These are phyloP conservation scores for Falco punctatus DNA, from an alignment of 2,113 vertebrate genomes.

Conservation along the genomic window DNA sequence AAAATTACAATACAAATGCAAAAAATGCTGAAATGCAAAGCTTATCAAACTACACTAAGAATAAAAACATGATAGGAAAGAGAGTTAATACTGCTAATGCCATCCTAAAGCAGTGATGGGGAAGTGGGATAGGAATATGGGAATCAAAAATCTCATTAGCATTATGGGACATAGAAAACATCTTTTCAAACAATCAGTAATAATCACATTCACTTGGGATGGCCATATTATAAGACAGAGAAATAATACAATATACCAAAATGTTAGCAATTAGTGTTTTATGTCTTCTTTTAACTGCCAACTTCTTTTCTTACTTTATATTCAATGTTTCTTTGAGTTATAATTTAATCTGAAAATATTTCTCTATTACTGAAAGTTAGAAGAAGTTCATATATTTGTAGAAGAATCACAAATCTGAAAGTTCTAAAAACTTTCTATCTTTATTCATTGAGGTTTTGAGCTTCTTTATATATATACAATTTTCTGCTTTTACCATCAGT, in stretches of 20 bases:
- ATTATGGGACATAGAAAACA: neutral
- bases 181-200: neutral
- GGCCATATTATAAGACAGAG: neutral
- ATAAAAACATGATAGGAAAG: neutral
- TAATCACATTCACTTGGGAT: neutral
- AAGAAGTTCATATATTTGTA: neutral
- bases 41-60: neutral
- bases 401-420: neutral
- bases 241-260: neutral
- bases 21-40: constrained; percentile 8
- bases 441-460: neutral
- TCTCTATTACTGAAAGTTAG: neutral
- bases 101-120: neutral
- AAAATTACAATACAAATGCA: constrained; percentile 16
- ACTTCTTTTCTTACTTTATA: neutral
- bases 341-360: neutral
- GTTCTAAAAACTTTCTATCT: neutral
- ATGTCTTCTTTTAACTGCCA: neutral
- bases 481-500: neutral
- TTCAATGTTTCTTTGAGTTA: neutral
- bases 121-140: neutral
- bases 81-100: neutral
- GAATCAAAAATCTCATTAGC: neutral
- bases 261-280: neutral
- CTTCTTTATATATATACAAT: neutral